phyloP scores from a whole-genome alignment of 2,888 invertebrate species.

The Clitarchus hookeri region DNA sequence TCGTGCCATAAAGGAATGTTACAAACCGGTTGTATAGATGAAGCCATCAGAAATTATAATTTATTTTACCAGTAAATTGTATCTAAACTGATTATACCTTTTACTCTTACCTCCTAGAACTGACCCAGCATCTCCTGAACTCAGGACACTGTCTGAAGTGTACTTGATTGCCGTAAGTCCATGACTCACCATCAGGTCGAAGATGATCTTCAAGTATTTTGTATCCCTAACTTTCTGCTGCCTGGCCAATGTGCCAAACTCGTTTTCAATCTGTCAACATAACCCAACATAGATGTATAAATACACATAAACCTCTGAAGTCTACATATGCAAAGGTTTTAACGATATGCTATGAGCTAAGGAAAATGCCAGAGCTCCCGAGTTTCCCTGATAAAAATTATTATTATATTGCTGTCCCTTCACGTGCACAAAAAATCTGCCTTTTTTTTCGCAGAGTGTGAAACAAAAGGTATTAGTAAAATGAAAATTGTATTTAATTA shows the following conservation, averaged over 20 bases:
- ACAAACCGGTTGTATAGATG: too few relatives aligned
- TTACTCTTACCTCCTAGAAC: conserved; percentile 20
- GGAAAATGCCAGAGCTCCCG: too few relatives aligned
- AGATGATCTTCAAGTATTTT: conserved; percentile 22
- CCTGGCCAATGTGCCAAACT: background rate
- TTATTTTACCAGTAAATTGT: too few relatives aligned
- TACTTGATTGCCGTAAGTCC: conserved; percentile 24
- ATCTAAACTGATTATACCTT: background rate
- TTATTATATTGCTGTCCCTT: too few relatives aligned
- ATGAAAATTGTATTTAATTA: too few relatives aligned
- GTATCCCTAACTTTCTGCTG: background rate
- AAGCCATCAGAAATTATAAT: too few relatives aligned
- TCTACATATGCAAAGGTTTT: background rate
- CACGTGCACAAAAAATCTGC: too few relatives aligned
- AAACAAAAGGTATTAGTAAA: too few relatives aligned
- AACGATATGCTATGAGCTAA: too few relatives aligned
- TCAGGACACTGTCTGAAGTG: conserved; percentile 26
- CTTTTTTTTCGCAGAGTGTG: too few relatives aligned
- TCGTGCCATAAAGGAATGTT: too few relatives aligned
- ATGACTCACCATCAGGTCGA: background rate
- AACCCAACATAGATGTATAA: background rate
- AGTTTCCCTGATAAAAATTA: too few relatives aligned
- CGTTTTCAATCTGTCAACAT: background rate
- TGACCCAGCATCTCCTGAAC: background rate
- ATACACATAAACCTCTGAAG: conserved; percentile 1